Percentiles rank a stretch among this genome's conserved stretches.
Evolutionary conservation across 1,140 invertebrate species (phyloP).

Genomic region (Stegodyphus dumicola): DNA sequence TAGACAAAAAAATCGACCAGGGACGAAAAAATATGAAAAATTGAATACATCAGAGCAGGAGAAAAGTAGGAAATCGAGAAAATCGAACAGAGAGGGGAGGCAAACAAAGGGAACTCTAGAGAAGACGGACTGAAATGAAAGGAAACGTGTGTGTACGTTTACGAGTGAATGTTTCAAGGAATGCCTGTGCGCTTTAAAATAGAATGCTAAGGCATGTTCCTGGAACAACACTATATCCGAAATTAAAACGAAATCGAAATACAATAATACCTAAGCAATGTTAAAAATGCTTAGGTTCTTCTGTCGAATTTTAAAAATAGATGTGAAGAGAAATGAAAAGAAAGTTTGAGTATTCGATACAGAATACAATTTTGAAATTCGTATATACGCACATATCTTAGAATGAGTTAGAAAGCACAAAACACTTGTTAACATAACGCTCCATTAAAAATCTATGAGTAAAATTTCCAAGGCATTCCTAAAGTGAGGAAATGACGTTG

Average conservation of each 20-base stretch:
- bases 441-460: background rate
- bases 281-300: constrained; percentile 34
- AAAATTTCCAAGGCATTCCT: too few species aligned
- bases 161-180: constrained; percentile 26
- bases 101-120: constrained; percentile 28
- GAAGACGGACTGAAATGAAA: background rate
- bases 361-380: constrained; percentile 15
- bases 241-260: constrained; percentile 57
- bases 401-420: constrained; percentile 20
- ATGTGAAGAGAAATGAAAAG: background rate
- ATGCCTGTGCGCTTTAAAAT: constrained; percentile 35
- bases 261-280: too few species aligned
- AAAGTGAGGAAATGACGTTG: too few species aligned
- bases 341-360: background rate
- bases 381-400: background rate
- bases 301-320: constrained; percentile 12
- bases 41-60: constrained; percentile 54
- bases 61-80: constrained; percentile 56
- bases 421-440: constrained; percentile 9
- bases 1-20: constrained; percentile 33
- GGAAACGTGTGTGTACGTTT: constrained; percentile 28
- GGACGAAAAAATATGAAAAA: constrained; percentile 55
- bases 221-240: constrained; percentile 31
- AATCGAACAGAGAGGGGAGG: constrained; percentile 34
- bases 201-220: background rate